Percentiles rank a stretch among this genome's conserved stretches.
Conservation (phyloP, 2,113 vertebrate genomes). For the Colius striatus region DNA sequence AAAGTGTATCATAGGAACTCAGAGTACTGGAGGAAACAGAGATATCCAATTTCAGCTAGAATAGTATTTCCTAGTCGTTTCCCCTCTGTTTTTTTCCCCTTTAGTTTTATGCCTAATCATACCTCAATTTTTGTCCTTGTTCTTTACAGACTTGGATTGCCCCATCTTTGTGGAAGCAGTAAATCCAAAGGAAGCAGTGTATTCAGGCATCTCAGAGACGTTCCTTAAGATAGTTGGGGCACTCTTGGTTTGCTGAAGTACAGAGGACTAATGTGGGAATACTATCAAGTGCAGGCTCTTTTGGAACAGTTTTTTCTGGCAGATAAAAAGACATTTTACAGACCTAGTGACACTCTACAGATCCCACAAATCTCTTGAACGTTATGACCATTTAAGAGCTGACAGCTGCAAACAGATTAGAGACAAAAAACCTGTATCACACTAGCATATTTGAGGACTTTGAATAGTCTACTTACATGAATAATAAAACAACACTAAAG, state of each 20-base stretch:
- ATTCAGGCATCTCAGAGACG: not conserved
- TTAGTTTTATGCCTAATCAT: not conserved
- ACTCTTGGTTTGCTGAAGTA: not conserved
- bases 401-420: not conserved
- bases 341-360: not conserved
- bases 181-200: not conserved
- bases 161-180: not conserved
- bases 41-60: not conserved
- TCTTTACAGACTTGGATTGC: not conserved
- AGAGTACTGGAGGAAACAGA: not conserved
- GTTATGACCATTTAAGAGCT: not conserved
- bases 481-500: not conserved
- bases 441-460: not conserved
- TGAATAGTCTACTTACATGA: not conserved
- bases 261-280: not conserved
- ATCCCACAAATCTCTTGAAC: not conserved
- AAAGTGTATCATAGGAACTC: not conserved
- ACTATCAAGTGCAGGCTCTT: not conserved
- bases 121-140: not conserved
- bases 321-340: not conserved
- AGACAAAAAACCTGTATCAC: not conserved
- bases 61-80: not conserved
- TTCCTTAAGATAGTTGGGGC: not conserved
- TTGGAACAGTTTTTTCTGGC: not conserved
- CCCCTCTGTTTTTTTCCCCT: not conserved